Base-by-base conservation (phyloP, 2,888 invertebrate genomes). In the Gnatocerus cornutus region DNA sequence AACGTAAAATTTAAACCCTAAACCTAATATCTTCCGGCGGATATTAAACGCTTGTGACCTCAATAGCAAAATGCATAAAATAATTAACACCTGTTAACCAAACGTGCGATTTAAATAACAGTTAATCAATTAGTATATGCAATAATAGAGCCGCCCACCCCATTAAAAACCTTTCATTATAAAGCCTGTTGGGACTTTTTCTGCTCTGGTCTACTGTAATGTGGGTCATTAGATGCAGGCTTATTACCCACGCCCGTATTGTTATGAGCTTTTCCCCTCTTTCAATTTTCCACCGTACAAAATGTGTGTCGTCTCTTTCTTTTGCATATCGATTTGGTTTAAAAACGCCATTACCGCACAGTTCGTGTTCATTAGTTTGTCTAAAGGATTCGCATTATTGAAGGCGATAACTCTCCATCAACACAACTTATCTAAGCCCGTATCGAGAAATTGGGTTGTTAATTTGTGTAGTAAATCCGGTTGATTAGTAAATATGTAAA, bases 211-310 rank as follows among this genome's bases (percentile, higher is more conserved):
- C 71, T 48, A 45, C 63, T 68, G 71, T 73, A 76, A 75, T 74
- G 73, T 73, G 72, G 71, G 74, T 75, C 74, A 76, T 77, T 78
- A 76, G 74, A 71, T 77, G 73, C 75, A 74, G 73, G 75, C 74
- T 74, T 77, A 76, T 75, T 76, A 74, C 73, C 69, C 71, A 64
- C 67, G 53, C 64, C 69, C 76, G 74, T 73, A 76, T 76, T 74
- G 73, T 78, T 76, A 74, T 73, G 74, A 74, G 76, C 73, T 74
- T 75, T 76, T 74, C 29, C 74, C 74, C 30, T 74, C 73, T 33
- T 50, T 71, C 74, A 78, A 75, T 76, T 78, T 76, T 75, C 74
- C 76, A 75, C 74, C 76, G 53, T 16, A 50, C 50, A 29, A 53
- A 53, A 76, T 69, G 71, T 63, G 56, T 68, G 67, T 75, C 71